Evolutionary conservation across 2,888 invertebrate species (phyloP).

Genomic region (Cantharis rustica): DNA sequence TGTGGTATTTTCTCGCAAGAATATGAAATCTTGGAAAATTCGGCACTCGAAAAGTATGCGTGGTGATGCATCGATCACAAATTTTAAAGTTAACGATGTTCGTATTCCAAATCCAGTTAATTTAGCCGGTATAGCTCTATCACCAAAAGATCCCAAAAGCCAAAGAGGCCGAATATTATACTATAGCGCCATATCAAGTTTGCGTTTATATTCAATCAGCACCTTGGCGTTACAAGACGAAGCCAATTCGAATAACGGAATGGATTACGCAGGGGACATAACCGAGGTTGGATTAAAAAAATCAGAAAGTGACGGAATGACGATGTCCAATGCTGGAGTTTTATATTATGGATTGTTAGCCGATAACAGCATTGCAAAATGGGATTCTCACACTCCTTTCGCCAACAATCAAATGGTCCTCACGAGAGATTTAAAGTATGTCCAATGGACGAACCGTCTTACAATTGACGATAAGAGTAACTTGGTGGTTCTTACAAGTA

Average conservation of each 20-base stretch:
- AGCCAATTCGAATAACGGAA: slow-evolving; percentile 37
- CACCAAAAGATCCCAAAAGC: slow-evolving; percentile 55
- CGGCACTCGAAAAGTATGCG: slow-evolving; percentile 68
- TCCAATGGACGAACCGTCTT: slow-evolving; percentile 77
- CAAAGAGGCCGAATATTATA: slow-evolving; percentile 60
- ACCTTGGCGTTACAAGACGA: slow-evolving; percentile 64
- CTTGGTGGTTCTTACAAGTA: slow-evolving; percentile 71
- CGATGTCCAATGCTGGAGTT: slow-evolving; percentile 71
- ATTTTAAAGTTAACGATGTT: slow-evolving; percentile 66
- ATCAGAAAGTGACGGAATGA: slow-evolving; percentile 76
- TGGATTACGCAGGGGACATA: slow-evolving; percentile 55
- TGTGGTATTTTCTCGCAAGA: slow-evolving; percentile 69
- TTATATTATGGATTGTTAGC: slow-evolving; percentile 73
- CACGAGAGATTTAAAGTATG: slow-evolving; percentile 67
- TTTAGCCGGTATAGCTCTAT: slow-evolving; percentile 74
- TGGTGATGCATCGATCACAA: slow-evolving; percentile 62
- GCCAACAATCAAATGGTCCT: slow-evolving; percentile 64
- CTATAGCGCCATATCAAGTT: slow-evolving; percentile 72
- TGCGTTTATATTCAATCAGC: slow-evolving; percentile 68
- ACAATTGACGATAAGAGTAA: slow-evolving; percentile 69
- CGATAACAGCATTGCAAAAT: slow-evolving; percentile 71
- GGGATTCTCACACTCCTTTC: slow-evolving; percentile 68
- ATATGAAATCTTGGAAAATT: slow-evolving; percentile 73
- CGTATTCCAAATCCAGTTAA: slow-evolving; percentile 63
- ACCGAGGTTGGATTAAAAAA: slow-evolving; percentile 65